Percentiles rank a stretch among this genome's conserved stretches.
phyloP scores from a whole-genome alignment of 2,888 invertebrate species.

The Acanthosepion esculentum region DNA sequence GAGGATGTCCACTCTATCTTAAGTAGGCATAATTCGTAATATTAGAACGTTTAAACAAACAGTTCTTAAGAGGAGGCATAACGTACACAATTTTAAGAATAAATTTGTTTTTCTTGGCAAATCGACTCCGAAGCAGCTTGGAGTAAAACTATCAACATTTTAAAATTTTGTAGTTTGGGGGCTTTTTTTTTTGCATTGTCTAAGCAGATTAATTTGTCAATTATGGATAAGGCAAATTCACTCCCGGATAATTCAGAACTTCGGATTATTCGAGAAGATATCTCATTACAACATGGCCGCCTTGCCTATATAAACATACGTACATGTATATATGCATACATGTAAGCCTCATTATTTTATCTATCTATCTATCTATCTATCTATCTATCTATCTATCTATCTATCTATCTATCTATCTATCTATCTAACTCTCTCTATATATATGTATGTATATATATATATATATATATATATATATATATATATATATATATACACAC shows the following conservation, averaged over 20 bases:
- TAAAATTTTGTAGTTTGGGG: not conserved
- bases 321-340: not conserved
- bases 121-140: not conserved
- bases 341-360: not conserved
- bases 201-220: conserved; percentile 14
- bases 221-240: conserved; percentile 10
- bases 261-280: not conserved
- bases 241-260: not conserved
- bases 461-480: too few relatives aligned
- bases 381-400: not conserved
- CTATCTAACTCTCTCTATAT: too few relatives aligned
- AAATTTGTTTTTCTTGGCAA: not conserved
- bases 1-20: not conserved
- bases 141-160: not conserved
- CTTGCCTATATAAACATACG: not conserved
- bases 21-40: conserved; percentile 4
- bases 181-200: not conserved
- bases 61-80: not conserved
- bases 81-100: not conserved
- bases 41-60: not conserved
- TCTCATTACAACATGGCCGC: not conserved
- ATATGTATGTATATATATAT: too few relatives aligned
- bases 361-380: not conserved
- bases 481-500: too few relatives aligned
- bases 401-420: not conserved